Percentiles rank a stretch among this genome's conserved stretches.
Conservation (phyloP, 1,140 invertebrate genomes). For the Camponotus floridanus region DNA sequence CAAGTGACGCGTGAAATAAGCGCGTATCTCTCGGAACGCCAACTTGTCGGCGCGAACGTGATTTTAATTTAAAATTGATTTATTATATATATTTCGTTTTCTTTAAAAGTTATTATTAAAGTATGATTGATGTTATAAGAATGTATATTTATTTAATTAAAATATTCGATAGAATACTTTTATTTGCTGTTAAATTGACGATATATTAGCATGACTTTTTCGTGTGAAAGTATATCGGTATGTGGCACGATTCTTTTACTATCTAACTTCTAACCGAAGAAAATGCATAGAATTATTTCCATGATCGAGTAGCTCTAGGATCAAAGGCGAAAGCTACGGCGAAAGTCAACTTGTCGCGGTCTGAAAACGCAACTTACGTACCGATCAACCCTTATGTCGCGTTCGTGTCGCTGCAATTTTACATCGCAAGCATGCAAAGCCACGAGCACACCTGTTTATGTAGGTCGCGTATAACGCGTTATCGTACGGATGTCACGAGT, state of each 20-base stretch:
- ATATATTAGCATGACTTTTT: background rate
- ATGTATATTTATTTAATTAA: background rate
- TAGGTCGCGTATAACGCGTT: constrained; percentile 29
- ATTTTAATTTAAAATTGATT: background rate
- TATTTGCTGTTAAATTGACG: background rate
- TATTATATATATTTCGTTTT: too few relatives aligned
- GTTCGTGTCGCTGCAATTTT: background rate
- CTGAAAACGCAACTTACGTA: constrained; percentile 15
- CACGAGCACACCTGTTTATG: constrained; percentile 50
- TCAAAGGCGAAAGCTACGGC: constrained; percentile 14
- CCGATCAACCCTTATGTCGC: constrained; percentile 1
- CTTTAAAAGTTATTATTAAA: background rate
- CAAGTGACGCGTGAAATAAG: background rate
- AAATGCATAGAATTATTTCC: constrained; percentile 14
- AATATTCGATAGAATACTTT: background rate
- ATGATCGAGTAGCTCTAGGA: constrained; percentile 15
- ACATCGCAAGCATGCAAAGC: constrained; percentile 15
- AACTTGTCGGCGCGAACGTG: background rate
- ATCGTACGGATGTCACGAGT: constrained; percentile 37
- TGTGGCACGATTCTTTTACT: background rate
- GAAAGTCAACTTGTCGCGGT: constrained; percentile 42
- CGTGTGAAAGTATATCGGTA: background rate
- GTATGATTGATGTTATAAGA: background rate
- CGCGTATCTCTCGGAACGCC: background rate
- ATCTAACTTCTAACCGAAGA: too few relatives aligned